These are phyloP conservation scores for Aurelia aurita complex sp. Pacific DNA, from an alignment of 30 jellyfish, hydroid and myxozoan genomes.

Conservation along the genomic window DNA sequence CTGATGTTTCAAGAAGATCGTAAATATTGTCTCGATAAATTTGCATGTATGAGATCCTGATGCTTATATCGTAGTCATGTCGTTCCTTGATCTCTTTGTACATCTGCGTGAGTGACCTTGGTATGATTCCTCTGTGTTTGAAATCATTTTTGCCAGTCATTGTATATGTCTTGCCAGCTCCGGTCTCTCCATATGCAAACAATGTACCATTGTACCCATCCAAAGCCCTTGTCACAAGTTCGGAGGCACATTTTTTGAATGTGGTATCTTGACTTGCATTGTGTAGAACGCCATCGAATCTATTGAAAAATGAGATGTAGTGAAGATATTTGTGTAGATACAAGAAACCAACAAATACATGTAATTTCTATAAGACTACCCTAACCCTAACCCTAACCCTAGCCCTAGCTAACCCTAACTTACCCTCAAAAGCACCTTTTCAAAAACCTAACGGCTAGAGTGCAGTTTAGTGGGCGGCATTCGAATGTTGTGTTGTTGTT, in stretches of 20 bases:
- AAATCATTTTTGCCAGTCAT: constrained; percentile 89
- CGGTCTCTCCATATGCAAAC: constrained; percentile 97
- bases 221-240: constrained; percentile 60
- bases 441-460: too few relatives aligned
- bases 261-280: constrained; percentile 85
- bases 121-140: constrained; percentile 91
- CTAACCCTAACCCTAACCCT: too few relatives aligned
- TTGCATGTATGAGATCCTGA: constrained; percentile 86
- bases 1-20: constrained; percentile 70
- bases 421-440: too few relatives aligned
- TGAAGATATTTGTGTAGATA: too few relatives aligned
- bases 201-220: constrained; percentile 93
- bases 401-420: too few relatives aligned
- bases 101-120: constrained; percentile 81
- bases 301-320: background rate
- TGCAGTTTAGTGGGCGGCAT: too few relatives aligned
- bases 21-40: constrained; percentile 81
- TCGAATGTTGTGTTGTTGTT: too few relatives aligned
- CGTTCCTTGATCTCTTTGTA: constrained; percentile 73
- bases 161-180: constrained; percentile 97
- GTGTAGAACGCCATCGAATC: constrained; percentile 91
- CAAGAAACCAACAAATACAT: too few relatives aligned
- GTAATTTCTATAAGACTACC: too few relatives aligned
- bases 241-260: constrained; percentile 75
- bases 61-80: constrained; percentile 60